A percentile compares a stretch with the other conserved stretches of the same genome.
These are phyloP conservation scores for Saccostrea cuccullata DNA, from an alignment of 1,140 invertebrate species.

Conservation along the genomic window DNA sequence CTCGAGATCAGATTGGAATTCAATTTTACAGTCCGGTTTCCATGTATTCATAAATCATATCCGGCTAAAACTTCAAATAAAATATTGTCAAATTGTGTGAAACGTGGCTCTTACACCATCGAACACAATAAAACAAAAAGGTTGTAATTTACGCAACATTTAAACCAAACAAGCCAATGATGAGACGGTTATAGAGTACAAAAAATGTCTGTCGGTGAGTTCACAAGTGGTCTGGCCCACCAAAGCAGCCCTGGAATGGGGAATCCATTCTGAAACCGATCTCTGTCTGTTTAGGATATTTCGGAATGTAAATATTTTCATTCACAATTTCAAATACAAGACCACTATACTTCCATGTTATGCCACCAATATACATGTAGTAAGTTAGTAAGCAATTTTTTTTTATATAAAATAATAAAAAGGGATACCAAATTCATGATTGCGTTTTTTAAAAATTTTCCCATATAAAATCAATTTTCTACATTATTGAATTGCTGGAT, in stretches of 20 bases:
- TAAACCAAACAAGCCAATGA: not conserved
- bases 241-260: slow-evolving; percentile 2
- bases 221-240: slow-evolving; percentile 24
- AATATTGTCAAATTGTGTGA: slow-evolving; percentile 28
- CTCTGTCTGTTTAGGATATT: slow-evolving; percentile 26
- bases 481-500: not conserved
- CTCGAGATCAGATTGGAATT: slow-evolving; percentile 15
- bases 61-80: slow-evolving; percentile 13
- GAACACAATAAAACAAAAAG: slow-evolving; percentile 27
- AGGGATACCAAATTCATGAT: not conserved
- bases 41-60: not conserved
- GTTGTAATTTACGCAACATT: slow-evolving; percentile 10
- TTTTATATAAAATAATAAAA: not conserved
- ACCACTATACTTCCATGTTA: not conserved
- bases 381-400: not conserved
- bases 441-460: not conserved
- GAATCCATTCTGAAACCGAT: slow-evolving; percentile 1
- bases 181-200: slow-evolving; percentile 3
- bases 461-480: not conserved
- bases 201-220: slow-evolving; percentile 1
- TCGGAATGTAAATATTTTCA: slow-evolving; percentile 28
- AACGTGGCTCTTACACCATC: not conserved
- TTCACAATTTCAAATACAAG: slow-evolving; percentile 4
- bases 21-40: slow-evolving; percentile 14
- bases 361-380: not conserved